These are phyloP conservation scores for Epinephelus coioides DNA, from an alignment of 2,797 vertebrate genomes.

Conservation along the genomic window DNA sequence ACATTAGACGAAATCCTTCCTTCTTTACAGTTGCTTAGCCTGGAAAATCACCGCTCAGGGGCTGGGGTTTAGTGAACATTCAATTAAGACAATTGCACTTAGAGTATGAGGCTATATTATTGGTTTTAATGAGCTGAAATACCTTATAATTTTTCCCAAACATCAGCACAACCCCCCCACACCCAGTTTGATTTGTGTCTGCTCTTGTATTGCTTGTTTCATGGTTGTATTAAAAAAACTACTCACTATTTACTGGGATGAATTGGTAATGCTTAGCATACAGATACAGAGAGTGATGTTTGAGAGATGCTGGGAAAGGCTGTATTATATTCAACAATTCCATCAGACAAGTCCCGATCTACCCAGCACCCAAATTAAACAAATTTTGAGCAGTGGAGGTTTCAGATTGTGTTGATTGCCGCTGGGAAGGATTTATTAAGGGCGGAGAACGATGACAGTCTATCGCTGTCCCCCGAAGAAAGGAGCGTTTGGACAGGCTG, in stretches of 20 bases:
- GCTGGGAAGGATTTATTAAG: constrained; percentile 66
- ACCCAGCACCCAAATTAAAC: constrained; percentile 52
- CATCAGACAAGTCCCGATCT: constrained; percentile 20
- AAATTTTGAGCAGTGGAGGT: constrained; percentile 33
- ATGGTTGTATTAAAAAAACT: neutral
- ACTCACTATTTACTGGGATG: neutral
- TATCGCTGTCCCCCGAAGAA: constrained; percentile 57
- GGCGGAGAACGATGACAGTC: constrained; percentile 43
- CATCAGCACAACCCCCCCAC: neutral
- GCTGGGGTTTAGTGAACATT: neutral
- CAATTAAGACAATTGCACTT: neutral
- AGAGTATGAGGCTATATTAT: neutral
- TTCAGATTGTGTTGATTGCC: constrained; percentile 49
- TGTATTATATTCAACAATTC: constrained; percentile 27
- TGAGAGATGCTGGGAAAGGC: constrained; percentile 12
- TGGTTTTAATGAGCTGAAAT: constrained; percentile 18
- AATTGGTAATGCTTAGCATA: neutral
- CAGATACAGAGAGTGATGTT: neutral
- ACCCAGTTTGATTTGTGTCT: neutral
- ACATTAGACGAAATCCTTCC: too few relatives aligned
- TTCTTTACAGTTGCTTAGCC: neutral
- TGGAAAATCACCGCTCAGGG: neutral
- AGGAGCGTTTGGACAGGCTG: constrained; percentile 64
- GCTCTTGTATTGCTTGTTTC: neutral
- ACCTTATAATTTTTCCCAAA: neutral